Evolutionary conservation across 1,140 invertebrate species (phyloP), one percentile per base, ranked within the genome.

Genomic region (Pseudomyrmex pallidus): DNA sequence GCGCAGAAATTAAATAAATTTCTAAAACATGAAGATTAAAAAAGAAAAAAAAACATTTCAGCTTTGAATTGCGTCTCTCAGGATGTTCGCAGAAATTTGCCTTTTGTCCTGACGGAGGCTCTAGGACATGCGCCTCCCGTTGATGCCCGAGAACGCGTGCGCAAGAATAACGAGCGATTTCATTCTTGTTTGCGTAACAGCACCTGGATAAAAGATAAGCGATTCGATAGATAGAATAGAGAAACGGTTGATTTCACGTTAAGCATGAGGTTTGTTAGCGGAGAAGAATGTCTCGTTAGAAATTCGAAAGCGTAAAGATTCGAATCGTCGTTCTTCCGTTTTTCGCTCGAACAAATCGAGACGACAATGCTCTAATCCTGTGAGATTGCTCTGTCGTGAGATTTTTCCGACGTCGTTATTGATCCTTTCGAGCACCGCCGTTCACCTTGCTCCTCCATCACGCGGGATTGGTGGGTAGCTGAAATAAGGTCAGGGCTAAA

Each of bases 151-250:
- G 20, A 13, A 87, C 92, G 92, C 86, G 72, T 92, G 92, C 91
- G 92, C 90, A 87, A 90, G 89, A 93, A 92, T 93, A 93, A 93
- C 92, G 92, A 93, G 85, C 92, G 91, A 90, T 91, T 92, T 92
- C 88, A 74, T 90, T 90, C 86, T 88, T 83, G 82, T 87, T 91
- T 77, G 74, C 64, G 84, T 83, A 83, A 73, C 85, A 83, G 62
- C 74, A 82, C 85, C 88, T 82, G 77, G 87, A 87, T 89, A 89
- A 89, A 88, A 88, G 76, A 54, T 59, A 76, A 89, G 85, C 52
- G 77, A 76, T 66, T 89, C 74, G 85, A 85, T 89, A 83, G 56
- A 22, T 52, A 68, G 62, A 56, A 70, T 52, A 22, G 48, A 73
- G 62, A 56, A 70, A 64, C 56, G 67, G 52, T 46, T 9, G 25